Conservation (phyloP, 2,888 invertebrate species). For the Lymantria monacha region DNA sequence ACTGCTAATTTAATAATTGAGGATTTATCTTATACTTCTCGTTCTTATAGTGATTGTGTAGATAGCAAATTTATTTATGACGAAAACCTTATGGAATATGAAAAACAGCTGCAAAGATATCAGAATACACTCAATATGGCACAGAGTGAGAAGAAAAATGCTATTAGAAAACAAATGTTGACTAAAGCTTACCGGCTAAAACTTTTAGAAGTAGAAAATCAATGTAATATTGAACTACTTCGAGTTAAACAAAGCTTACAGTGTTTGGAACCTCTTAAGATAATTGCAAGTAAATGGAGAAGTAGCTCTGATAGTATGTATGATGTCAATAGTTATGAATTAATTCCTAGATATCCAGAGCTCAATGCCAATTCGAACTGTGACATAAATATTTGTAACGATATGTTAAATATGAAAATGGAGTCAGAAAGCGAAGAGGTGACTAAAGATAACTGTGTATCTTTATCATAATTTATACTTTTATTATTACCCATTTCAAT, state of each 20-base stretch:
- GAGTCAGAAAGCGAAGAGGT: constrained; percentile 26
- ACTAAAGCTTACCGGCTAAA: constrained; percentile 71
- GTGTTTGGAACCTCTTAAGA: constrained; percentile 67
- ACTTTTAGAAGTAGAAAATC: constrained; percentile 73
- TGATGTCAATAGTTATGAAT: constrained; percentile 57
- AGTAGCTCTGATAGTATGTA: constrained; percentile 43
- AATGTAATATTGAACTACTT: constrained; percentile 71
- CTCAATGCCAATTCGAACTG: constrained; percentile 44
- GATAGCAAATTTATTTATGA: constrained; percentile 62
- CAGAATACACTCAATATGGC: constrained; percentile 72
- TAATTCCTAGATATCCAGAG: constrained; percentile 64
- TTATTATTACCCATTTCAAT: too few species aligned
- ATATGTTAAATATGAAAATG: constrained; percentile 34
- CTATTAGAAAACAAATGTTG: constrained; percentile 72
- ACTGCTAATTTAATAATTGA: constrained; percentile 23
- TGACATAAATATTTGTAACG: constrained; percentile 43
- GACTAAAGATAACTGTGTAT: constrained; percentile 30
- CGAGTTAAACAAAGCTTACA: constrained; percentile 74
- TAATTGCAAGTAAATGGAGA: constrained; percentile 70
- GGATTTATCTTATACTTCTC: constrained; percentile 26
- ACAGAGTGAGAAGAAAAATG: constrained; percentile 72
- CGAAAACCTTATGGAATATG: constrained; percentile 68
- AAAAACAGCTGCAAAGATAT: constrained; percentile 71
- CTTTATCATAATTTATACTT: constrained; percentile 17
- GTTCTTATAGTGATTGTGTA: constrained; percentile 50